Evolutionary conservation across 1,140 invertebrate genomes (phyloP), one percentile per base, ranked within the genome.

Genomic region (Brachionus rubens): DNA sequence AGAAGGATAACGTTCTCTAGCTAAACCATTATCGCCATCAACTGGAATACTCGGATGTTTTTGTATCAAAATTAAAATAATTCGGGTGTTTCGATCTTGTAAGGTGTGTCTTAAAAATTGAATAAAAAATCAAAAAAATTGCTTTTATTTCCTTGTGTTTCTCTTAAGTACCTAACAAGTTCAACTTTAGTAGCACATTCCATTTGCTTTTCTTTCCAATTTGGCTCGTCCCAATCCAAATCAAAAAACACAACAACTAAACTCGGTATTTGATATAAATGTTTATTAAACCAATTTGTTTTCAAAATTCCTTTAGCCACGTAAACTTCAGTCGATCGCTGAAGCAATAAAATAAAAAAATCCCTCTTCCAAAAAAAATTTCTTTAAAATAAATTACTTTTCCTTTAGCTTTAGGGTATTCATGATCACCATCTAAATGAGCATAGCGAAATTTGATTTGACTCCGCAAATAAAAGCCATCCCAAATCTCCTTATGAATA

Each of bases 211-310:
- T 96, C 93, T 80, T 91, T 91, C 93, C 94, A 98, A 56, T 90
- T 87, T 0, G 88, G 85, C 85, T 97, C 93, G 83, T 94, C 92
- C 96, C 96, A 98, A 86, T 98, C 94, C 79, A 98, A 88, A 81
- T 98, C 94, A 84, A 92, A 93, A 83, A 98, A 99, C 41, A 95
- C 88, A 7, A 96, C 92, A 59, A 96, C 90, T 0, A 98, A 90
- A 3, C 94, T 90, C 16, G 96, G 95, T 78, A 98, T 88, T 56
- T 92, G 87, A 79, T 91, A 89, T 6, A 96, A 86, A 83, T 98
- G 93, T 86, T 99, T 99, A 9, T 90, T 87, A 87, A 97, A 91
- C 96, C 96, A 99, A 81, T 93, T 92, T 7, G 89, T 89, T 82
- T 97, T 97, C 2, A 99, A 85, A 77, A 98, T 94, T 30, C 96